Evolutionary conservation across 2,888 invertebrate genomes (phyloP), one percentile per base, ranked within the genome.

Genomic region (Furcula furcula): DNA sequence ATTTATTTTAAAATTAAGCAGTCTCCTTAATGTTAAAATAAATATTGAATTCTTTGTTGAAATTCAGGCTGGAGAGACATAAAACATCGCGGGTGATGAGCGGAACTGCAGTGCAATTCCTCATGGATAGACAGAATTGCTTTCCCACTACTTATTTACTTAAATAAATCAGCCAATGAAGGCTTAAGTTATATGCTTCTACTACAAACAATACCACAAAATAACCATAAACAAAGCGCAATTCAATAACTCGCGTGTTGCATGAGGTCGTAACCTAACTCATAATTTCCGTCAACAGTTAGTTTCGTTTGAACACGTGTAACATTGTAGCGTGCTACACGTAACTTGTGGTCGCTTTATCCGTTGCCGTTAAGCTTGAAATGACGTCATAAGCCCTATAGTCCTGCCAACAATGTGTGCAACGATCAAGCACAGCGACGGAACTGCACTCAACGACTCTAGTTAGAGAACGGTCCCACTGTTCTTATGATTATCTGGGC

Each of bases 341-440:
- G 59, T 59, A 55, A 59, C 55, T 66, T 54, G 49, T 40, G 48
- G 48, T 51, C n/a, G 47, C 60, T 65, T 61, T 65, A 66, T 65
- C 58, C 53, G 38, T 28, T 29, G 48, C 36, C 46, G 46, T 68
- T 65, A 69, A 69, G 36, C 33, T 31, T 46, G 50, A 50, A 50
- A 55, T 46, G 56, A 56, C 48, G 47, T 31, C 42, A 55, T 44
- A 38, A 43, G 40, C 46, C 30, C 28, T 14, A 40, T 42, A 38
- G 40, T 21, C 23, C 28, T 14, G 38, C 31, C 44, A 42, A 56
- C 55, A 55, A 50, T 53, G 56, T 53, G n/a, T n/a, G n/a, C n/a
- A n/a, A 34, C 33, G 7, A 46, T 49, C 49, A 52, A 46, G 26
- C 29, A 44, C 29, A 36, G n/a, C n/a, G 42, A 32, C 28, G 45